A percentile compares a stretch with the other conserved stretches of the same genome.
Evolutionary conservation across 2,888 invertebrate species (phyloP).

Genomic region (Atrina japonica): DNA sequence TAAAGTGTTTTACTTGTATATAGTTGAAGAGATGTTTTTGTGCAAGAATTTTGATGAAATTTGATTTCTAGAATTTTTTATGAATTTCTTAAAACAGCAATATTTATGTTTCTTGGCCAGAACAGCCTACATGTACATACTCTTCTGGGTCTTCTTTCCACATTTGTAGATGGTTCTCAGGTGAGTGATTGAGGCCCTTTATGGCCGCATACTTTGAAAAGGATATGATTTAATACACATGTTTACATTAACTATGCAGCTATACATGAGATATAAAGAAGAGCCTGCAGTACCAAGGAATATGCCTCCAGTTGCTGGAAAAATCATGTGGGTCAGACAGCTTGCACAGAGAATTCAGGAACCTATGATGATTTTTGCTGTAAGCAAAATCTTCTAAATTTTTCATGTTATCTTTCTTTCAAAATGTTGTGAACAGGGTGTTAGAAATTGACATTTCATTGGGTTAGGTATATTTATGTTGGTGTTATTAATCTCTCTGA

Average conservation of each 20-base stretch:
- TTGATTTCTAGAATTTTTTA: too few relatives aligned
- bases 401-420: too few relatives aligned
- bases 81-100: too few relatives aligned
- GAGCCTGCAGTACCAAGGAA: constrained; percentile 88
- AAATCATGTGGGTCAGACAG: constrained; percentile 91
- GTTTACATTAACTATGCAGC: constrained; percentile 33
- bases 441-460: neutral
- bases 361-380: constrained; percentile 86
- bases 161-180: too few relatives aligned
- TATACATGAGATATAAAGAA: constrained; percentile 89
- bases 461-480: neutral
- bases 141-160: too few relatives aligned
- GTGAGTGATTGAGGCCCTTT: too few relatives aligned
- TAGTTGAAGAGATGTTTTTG: too few relatives aligned
- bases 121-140: too few relatives aligned
- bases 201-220: too few relatives aligned
- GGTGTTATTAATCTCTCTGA: neutral
- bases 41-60: too few relatives aligned
- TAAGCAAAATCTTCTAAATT: constrained; percentile 33
- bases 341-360: constrained; percentile 87
- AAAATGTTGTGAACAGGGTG: neutral
- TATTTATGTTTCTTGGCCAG: too few relatives aligned
- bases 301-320: constrained; percentile 90
- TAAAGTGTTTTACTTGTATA: too few relatives aligned
- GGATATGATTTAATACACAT: neutral